Base-by-base conservation (phyloP, 1,140 invertebrate species). In the Sinella curviseta region DNA sequence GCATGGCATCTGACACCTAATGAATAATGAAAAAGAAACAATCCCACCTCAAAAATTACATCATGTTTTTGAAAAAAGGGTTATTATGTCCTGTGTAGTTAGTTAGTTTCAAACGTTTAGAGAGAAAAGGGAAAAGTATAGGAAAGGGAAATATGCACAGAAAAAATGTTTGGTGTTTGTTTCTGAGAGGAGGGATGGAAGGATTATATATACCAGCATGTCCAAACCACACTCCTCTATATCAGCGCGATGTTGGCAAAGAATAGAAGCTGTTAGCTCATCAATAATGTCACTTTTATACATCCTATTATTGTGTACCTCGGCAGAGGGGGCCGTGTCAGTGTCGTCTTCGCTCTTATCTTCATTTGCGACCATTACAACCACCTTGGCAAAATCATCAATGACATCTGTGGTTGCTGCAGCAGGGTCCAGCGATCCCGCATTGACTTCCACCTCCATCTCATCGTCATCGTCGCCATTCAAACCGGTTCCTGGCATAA, bases 261-360 rank as follows among this genome's bases (percentile, higher is more conserved):
- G 65, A 30, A 31, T 33, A 70, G 65, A 70, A 70, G 65, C 65
- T 70, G 65, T 70, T 31, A 70, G 26, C 65, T 70, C 8, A 70
- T 70, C 65, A 70, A 70, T 70, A 70, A 70, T 70, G 65, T 70
- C 65, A 70, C 65, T 75, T 48, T 54, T 75, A 75, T n/a, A 75
- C 35, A 48, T 48, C 35, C 74, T 54, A 36, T 54, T 48, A 75
- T 48, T 75, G 3, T 54, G 34, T 75, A 84, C 83, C 78, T 84
- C 83, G 1, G 80, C 80, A n/a, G 81, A 84, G 24, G 83, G 82
- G 26, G 78, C 81, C 3, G 79, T 82, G n/a, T 82, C 81, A 33
- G n/a, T 80, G 1, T 77, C 75, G 17, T 31, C 74, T 16, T 31
- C 16, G 28, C 31, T 60, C 1, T 74, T 54, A 17, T 54, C 35